Evolutionary conservation across 1,140 invertebrate genomes (phyloP).

Genomic region (Scaptomyza montana): DNA sequence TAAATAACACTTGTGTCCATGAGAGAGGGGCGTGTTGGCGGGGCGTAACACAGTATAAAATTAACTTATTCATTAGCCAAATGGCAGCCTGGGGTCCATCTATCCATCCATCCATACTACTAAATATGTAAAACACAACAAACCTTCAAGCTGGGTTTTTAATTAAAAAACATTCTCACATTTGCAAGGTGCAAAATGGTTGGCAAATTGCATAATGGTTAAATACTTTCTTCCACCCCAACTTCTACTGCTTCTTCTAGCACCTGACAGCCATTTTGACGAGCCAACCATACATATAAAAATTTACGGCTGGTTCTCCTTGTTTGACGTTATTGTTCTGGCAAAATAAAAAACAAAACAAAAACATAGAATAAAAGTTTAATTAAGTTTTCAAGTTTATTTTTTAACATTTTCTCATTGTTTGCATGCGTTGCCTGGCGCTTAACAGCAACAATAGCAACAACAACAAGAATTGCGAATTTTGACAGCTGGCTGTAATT

Average conservation of each 20-base stretch:
- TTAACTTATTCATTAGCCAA: slow-evolving; percentile 82
- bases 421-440: slow-evolving; percentile 57
- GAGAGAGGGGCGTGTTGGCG: slow-evolving; percentile 20
- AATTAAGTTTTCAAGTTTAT: slow-evolving; percentile 79
- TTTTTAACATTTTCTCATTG: slow-evolving; percentile 61
- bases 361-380: slow-evolving; percentile 53
- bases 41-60: slow-evolving; percentile 46
- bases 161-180: slow-evolving; percentile 55
- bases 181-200: slow-evolving; percentile 74
- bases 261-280: slow-evolving; percentile 53
- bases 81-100: slow-evolving; percentile 60
- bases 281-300: slow-evolving; percentile 26
- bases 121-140: slow-evolving; percentile 31
- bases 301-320: slow-evolving; percentile 34
- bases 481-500: slow-evolving; percentile 69
- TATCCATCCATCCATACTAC: slow-evolving; percentile 4
- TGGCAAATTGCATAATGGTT: slow-evolving; percentile 67
- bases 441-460: slow-evolving; percentile 1
- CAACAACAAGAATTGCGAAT: slow-evolving; percentile 49
- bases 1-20: slow-evolving; percentile 58
- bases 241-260: background rate
- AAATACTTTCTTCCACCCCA: slow-evolving; percentile 18
- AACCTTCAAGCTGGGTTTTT: slow-evolving; percentile 37
- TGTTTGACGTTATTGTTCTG: slow-evolving; percentile 26
- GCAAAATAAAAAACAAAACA: background rate